Conservation (phyloP, 1,140 invertebrate species). For the Sarcophaga bullata region DNA sequence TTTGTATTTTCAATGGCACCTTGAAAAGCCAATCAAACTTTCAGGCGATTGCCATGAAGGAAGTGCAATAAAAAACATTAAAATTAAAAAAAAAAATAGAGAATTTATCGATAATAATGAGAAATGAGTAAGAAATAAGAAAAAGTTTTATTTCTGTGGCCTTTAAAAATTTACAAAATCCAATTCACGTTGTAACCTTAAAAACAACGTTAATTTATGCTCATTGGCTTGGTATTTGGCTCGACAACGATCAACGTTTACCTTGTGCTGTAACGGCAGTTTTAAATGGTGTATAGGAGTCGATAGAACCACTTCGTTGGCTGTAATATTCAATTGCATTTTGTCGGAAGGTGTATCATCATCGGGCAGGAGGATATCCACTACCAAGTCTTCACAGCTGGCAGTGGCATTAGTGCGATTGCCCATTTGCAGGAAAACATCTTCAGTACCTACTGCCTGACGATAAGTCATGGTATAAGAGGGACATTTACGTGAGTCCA, state of each 20-base stretch:
- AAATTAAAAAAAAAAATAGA: not conserved
- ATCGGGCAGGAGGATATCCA: conserved; percentile 78
- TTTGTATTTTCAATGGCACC: too few relatives aligned
- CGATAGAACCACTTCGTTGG: conserved; percentile 73
- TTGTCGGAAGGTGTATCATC: conserved; percentile 75
- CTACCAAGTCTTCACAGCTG: conserved; percentile 86
- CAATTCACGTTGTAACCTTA: conserved; percentile 79
- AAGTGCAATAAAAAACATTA: not conserved
- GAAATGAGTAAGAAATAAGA: not conserved
- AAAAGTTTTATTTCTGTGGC: conserved; percentile 28
- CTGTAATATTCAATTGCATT: conserved; percentile 76
- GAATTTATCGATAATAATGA: too few relatives aligned
- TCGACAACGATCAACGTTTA: conserved; percentile 80
- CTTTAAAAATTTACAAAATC: conserved; percentile 85
- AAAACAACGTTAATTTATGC: conserved; percentile 74
- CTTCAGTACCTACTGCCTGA: conserved; percentile 85
- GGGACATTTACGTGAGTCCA: conserved; percentile 76
- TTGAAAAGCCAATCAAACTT: too few relatives aligned
- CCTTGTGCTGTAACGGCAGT: conserved; percentile 79
- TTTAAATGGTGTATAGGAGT: conserved; percentile 76
- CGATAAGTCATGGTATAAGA: conserved; percentile 85
- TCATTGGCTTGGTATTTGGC: conserved; percentile 81
- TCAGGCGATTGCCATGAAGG: not conserved
- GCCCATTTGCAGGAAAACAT: conserved; percentile 88
- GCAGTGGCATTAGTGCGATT: conserved; percentile 82